Evolutionary conservation across 2,797 vertebrate genomes (phyloP).

Genomic region (Natrix natrix): DNA sequence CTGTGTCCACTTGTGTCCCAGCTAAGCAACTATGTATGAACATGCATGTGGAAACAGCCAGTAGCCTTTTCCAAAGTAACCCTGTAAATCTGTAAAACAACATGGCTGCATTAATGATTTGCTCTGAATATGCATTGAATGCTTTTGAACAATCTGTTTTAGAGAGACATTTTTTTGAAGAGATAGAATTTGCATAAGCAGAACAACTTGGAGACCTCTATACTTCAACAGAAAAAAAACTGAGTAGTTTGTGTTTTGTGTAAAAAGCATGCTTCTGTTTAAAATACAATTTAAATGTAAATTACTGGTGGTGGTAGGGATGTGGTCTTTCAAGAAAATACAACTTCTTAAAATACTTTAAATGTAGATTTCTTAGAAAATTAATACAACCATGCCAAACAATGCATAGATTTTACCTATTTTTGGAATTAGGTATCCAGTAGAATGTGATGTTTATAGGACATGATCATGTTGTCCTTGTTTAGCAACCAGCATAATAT

Average conservation of each 20-base stretch:
- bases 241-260: not conserved
- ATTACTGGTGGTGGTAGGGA: not conserved
- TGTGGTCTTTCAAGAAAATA: not conserved
- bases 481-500: slow-evolving; percentile 14
- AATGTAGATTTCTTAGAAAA: not conserved
- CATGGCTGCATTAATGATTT: not conserved
- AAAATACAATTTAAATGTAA: not conserved
- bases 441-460: not conserved
- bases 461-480: not conserved
- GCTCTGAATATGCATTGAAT: not conserved
- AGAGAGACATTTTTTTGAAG: not conserved
- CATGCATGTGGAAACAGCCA: not conserved
- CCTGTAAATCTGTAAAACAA: not conserved
- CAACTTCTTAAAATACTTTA: not conserved
- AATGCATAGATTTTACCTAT: not conserved
- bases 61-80: not conserved
- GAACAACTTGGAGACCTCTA: not conserved
- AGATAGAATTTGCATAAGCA: not conserved
- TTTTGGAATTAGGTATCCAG: not conserved
- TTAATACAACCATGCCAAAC: not conserved
- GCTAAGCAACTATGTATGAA: not conserved
- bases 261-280: not conserved
- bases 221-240: not conserved
- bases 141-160: not conserved
- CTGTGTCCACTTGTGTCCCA: not conserved